Conservation (phyloP, 2,797 vertebrate genomes). For the Schizopygopsis pylzovi region DNA sequence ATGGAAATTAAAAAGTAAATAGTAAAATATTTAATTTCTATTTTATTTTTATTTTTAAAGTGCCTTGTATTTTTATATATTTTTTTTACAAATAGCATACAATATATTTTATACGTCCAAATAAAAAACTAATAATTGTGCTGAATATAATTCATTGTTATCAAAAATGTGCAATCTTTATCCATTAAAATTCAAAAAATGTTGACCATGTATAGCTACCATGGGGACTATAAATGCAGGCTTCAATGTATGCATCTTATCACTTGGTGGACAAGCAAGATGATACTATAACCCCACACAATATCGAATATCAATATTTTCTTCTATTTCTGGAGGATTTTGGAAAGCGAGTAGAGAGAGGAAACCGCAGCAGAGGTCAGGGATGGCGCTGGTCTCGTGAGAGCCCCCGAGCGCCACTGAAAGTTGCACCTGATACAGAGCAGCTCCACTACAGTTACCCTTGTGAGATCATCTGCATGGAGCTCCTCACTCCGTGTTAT, state of each 20-base stretch:
- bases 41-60: not conserved
- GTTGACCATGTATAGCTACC: not conserved
- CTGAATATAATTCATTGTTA: not conserved
- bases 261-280: constrained; percentile 30
- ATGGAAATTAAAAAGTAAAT: not conserved
- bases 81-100: not conserved
- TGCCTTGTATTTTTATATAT: not conserved
- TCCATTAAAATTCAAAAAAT: not conserved
- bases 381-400: constrained; percentile 28
- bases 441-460: constrained; percentile 50
- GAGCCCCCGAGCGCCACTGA: constrained; percentile 41
- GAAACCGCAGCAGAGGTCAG: constrained; percentile 53
- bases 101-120: not conserved
- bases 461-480: constrained; percentile 46
- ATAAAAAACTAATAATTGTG: not conserved
- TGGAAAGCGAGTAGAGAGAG: constrained; percentile 38
- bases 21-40: not conserved
- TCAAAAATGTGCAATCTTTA: not conserved
- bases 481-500: constrained; percentile 41
- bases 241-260: constrained; percentile 3
- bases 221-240: not conserved
- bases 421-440: constrained; percentile 44
- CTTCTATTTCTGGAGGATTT: constrained; percentile 56
- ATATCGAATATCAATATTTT: constrained; percentile 57
- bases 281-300: constrained; percentile 21